Conservation (phyloP, 2,888 invertebrate genomes). For the Campaea margaritaria region DNA sequence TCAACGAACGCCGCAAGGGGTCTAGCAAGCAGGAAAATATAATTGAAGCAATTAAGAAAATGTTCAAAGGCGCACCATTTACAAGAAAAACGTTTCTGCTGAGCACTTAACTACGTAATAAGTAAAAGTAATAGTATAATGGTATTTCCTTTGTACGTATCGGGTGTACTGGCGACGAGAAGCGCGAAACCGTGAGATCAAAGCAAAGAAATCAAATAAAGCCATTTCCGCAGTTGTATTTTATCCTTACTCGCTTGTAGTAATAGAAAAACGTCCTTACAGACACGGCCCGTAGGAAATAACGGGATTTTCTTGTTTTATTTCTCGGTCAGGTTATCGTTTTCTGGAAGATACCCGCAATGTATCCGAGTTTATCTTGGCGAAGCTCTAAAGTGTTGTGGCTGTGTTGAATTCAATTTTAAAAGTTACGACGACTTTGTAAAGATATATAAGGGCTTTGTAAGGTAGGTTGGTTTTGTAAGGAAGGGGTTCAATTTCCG, state of each 20-base stretch:
- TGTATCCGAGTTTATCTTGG: background rate
- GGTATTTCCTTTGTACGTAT: slow-evolving; percentile 16
- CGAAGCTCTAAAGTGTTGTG: background rate
- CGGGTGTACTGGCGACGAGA: slow-evolving; percentile 7
- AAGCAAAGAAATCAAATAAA: slow-evolving; percentile 42
- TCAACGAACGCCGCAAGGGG: slow-evolving; percentile 18
- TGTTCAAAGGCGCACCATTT: slow-evolving; percentile 24
- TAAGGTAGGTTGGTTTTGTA: no score
- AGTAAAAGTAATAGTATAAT: slow-evolving; percentile 19
- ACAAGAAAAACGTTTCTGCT: slow-evolving; percentile 33
- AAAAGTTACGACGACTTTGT: no score
- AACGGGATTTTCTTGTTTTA: slow-evolving; percentile 42
- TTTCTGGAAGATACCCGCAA: background rate
- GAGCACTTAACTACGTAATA: slow-evolving; percentile 25
- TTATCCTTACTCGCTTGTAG: slow-evolving; percentile 28
- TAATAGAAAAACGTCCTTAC: slow-evolving; percentile 20
- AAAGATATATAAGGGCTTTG: no score
- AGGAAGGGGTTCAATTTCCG: no score
- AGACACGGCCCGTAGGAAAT: slow-evolving; percentile 30
- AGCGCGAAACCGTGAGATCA: slow-evolving; percentile 26
- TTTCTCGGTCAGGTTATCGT: slow-evolving; percentile 33
- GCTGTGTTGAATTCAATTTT: no score
- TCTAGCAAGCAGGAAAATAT: slow-evolving; percentile 18
- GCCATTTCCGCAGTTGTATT: slow-evolving; percentile 36
- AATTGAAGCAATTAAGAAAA: slow-evolving; percentile 35